Percentiles rank a stretch among this genome's conserved stretches.
These are phyloP conservation scores for Lepidochrysops patricia DNA, from an alignment of 2,888 invertebrate genomes.

Conservation along the genomic window DNA sequence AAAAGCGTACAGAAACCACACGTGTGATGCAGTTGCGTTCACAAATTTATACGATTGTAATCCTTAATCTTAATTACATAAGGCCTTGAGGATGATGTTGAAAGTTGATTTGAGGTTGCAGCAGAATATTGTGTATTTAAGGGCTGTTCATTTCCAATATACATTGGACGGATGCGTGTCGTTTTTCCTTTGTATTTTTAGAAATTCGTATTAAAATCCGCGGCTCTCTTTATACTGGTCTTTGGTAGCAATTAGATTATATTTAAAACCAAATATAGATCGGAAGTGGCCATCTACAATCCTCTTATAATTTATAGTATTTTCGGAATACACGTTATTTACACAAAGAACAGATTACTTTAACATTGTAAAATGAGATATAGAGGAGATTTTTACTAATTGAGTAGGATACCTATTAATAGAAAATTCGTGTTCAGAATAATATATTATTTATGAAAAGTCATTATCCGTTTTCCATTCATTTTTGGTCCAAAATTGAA, in stretches of 20 bases:
- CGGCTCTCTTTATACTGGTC: constrained; percentile 33
- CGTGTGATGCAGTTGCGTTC: constrained; percentile 13
- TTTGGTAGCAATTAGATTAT: constrained; percentile 46
- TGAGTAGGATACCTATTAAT: too few species aligned
- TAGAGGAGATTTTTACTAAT: too few species aligned
- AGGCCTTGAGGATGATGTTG: constrained; percentile 21
- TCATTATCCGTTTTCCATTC: too few species aligned
- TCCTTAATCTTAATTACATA: constrained; percentile 29
- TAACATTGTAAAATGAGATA: neutral
- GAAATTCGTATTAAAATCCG: constrained; percentile 4
- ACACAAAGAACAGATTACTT: neutral
- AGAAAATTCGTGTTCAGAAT: too few species aligned
- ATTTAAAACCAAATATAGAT: constrained; percentile 59
- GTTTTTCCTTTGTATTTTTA: constrained; percentile 10
- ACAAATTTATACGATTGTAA: constrained; percentile 26
- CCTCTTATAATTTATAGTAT: constrained; percentile 54
- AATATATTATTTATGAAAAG: too few species aligned
- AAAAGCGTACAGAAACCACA: constrained; percentile 50
- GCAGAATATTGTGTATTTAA: constrained; percentile 12
- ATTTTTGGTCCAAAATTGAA: too few species aligned
- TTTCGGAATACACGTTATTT: constrained; percentile 26
- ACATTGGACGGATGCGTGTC: constrained; percentile 2
- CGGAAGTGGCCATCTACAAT: constrained; percentile 58
- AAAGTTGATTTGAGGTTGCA: constrained; percentile 29
- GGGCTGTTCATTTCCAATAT: constrained; percentile 7